Conservation (phyloP, 2,113 vertebrate species). For the Pyrgilauda ruficollis region DNA sequence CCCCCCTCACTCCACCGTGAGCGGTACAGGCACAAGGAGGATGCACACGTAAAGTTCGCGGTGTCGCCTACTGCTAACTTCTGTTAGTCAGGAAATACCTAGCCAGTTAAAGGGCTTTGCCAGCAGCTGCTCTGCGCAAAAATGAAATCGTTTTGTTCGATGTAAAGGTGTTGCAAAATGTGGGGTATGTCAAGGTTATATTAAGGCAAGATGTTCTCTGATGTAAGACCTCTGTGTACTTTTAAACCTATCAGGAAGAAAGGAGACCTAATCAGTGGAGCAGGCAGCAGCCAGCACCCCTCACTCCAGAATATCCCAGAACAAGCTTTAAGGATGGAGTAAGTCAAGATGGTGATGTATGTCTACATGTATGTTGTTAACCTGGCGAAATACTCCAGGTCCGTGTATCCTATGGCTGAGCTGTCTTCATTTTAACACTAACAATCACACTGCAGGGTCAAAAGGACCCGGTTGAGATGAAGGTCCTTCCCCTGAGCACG, state of each 20-base stretch:
- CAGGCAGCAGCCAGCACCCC: neutral
- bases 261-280: neutral
- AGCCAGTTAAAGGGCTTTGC: neutral
- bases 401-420: neutral
- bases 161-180: neutral
- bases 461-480: neutral
- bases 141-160: neutral
- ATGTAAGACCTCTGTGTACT: neutral
- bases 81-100: neutral
- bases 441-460: accelerated
- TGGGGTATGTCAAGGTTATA: neutral
- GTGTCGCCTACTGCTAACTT: neutral
- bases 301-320: neutral
- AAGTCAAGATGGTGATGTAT: neutral
- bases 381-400: accelerated
- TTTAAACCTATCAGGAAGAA: neutral
- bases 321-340: neutral
- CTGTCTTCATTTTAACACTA: too few relatives aligned
- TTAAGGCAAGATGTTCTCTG: neutral
- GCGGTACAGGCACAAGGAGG: accelerated
- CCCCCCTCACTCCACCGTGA: accelerated
- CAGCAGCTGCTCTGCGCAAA: neutral
- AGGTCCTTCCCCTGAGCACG: neutral
- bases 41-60: neutral
- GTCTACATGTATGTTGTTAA: neutral